Base-by-base conservation (phyloP, 2,797 vertebrate species). In the Loriculus beryllinus region DNA sequence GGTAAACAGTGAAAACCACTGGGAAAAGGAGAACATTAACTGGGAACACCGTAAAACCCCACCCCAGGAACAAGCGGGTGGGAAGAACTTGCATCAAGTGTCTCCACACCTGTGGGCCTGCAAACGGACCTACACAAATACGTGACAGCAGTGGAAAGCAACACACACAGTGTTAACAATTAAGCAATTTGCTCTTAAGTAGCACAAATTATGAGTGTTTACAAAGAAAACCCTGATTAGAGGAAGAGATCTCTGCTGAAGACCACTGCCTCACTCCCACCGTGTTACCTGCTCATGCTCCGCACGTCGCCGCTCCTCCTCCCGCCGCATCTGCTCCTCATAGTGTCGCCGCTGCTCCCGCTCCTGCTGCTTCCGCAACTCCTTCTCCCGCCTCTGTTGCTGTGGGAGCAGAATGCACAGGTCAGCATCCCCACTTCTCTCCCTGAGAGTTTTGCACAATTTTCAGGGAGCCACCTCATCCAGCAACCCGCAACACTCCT, bases 341-440 rank as follows among this genome's bases (percentile, higher is more conserved):
- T 99, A 99, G 90, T 99, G 97, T 79, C 99, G 96, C 77, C 99
- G 98, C 97, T 99, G 99, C 92, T 99, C 99, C 45, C 99, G 96
- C 96, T 99, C 99, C 98, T 99, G 99, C 97, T 99, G 99, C 95
- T 99, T 99, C 93, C 99, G 97, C 93, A 99, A 94, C 90, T 99
- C 99, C n/a, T 99, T 99, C 97, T 99, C 99, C 4, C 99, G 97
- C 16, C 98, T 98, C 92, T 99, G 99, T 97, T 99, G 99, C 99
- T 99, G 96, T 72, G 47, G 82, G 77, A 35, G 47, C 39, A 69
- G 29, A 10, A 94, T 63, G 21, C 10, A 60, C 57, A 68, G 79
- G 59, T 94, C 92, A 94, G 52, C 85, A 74, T 3, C 47, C 29
- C 35, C 4, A 2, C 7, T 39, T 25, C 57, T 31, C 28, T 88